Evolutionary conservation across 2,888 invertebrate genomes (phyloP), one percentile per base, ranked within the genome.

Genomic region (Brassicogethes aeneus): DNA sequence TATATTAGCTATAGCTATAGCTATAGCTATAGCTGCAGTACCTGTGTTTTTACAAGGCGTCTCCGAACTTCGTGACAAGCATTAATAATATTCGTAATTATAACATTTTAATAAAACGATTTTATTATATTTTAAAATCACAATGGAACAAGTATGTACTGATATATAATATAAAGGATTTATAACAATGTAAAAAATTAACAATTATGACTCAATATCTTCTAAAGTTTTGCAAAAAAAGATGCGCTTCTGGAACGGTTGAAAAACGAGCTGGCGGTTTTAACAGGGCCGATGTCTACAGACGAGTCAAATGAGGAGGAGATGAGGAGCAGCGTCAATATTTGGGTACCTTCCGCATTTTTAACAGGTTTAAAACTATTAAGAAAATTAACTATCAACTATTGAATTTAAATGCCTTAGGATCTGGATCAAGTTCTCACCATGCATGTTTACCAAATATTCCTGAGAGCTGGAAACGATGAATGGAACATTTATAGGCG

Each of bases 401-500:
- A 10, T 35, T 15, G 13, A 5, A 8, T 16, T 17, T 15, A 14
- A 15, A 2, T 34, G 43, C 52, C 52, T 30, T 43, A 43, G 82
- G 83, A 17, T 72, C 74, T 42, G 72, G 77, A 48, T 80, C 86
- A 2, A 83, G 83, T 59, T 77, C 84, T 30, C 87, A 89, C 69
- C 91, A 92, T n/a, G n/a, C n/a, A n/a, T 68, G 90, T 92, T 15
- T 93, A 92, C 68, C 91, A 92, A 77, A 88, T 89, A 68, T 64
- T 62, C 48, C 46, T 92, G 29, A 78, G 89, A 53, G 82, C 91
- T 38, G 80, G 85, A 34, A 81, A 84, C 56, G 91, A 90, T 50
- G 94, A 95, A 64, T 95, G 95, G 95, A 92, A 90, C 59, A 82
- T 95, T n/a, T 92, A 92, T 64, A 79, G 93, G 52, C 78, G 96